phyloP scores from a whole-genome alignment of 2,888 invertebrate species.

The Xanthorhoe designata region DNA sequence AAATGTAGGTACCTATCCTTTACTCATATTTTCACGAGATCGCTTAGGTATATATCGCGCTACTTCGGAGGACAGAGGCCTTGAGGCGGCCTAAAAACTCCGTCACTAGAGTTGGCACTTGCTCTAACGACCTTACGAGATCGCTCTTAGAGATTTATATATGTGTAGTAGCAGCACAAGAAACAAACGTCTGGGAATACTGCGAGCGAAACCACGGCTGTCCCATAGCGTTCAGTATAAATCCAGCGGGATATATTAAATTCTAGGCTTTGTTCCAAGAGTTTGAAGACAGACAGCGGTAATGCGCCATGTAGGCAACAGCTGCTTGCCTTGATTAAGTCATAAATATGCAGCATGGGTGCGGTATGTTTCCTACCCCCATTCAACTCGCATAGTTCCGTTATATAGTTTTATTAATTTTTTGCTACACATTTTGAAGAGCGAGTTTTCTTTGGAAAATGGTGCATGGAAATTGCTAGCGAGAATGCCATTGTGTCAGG shows the following conservation, averaged over 20 bases:
- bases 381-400: conserved; percentile 48
- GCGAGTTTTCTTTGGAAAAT: conserved; percentile 12
- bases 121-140: too few relatives aligned
- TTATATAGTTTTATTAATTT: conserved; percentile 57
- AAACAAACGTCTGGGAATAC: too few relatives aligned
- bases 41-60: too few relatives aligned
- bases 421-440: conserved; percentile 22
- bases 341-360: conserved; percentile 65
- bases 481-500: conserved; percentile 8
- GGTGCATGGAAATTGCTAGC: conserved; percentile 17
- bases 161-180: too few relatives aligned
- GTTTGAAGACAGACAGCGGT: conserved; percentile 56
- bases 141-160: too few relatives aligned
- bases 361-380: conserved; percentile 53
- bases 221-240: conserved; percentile 38
- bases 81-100: too few relatives aligned
- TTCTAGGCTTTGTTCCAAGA: conserved; percentile 58
- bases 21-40: too few relatives aligned
- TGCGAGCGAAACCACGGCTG: not conserved
- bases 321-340: conserved; percentile 65
- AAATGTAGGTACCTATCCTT: too few relatives aligned
- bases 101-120: too few relatives aligned
- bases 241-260: conserved; percentile 56
- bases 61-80: too few relatives aligned
- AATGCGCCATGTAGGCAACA: conserved; percentile 58